Base-by-base conservation (phyloP, 2,113 vertebrate genomes). In the Talpa occidentalis region DNA sequence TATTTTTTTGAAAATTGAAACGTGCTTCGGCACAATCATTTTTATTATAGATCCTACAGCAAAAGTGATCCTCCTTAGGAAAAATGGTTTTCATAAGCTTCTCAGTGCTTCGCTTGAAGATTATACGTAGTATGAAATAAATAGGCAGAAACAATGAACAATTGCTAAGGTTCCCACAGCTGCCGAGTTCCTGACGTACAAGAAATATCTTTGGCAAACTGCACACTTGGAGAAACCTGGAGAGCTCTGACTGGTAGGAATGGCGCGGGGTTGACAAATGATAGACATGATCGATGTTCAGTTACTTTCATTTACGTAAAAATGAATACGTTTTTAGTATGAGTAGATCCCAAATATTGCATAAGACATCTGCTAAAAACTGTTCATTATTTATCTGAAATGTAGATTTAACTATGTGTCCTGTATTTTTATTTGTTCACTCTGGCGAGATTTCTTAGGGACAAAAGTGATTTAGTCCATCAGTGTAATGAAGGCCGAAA, bases 341-440 rank as follows among this genome's bases (percentile, higher is more conserved):
- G 59, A 67, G 2, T 62, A 85, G 26, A 78, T 79, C 2, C 76
- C 28, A 70, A 80, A 67, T 93, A 80, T 24, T 60, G 49, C 12
- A 26, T 35, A 66, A 32, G 37, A 80, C n/a, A 76, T 28, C 60
- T 44, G 7, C 15, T 56, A 69, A 64, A 82, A 74, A 37, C 44
- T 70, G 30, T 3, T 47, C 17, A 87, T 49, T 70, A 16, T 91
- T 60, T 67, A 59, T 69, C 59, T 87, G 52, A 87, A 82, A 82
- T 76, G 92, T 30, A 86, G 70, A 54, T 69, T 91, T 60, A 78
- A 70, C n/a, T 24, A 5, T 54, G 35, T 12, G 12, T n/a, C 24
- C 19, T 82, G 0, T 74, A 16, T 32, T 93, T 92, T 86, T 90
- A 77, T 88, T 85, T 88, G 62, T 88, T 93, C 32, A 56, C 19